These are phyloP conservation scores for Platypus cylindrus DNA, from an alignment of 2,888 invertebrate species.

Conservation along the genomic window DNA sequence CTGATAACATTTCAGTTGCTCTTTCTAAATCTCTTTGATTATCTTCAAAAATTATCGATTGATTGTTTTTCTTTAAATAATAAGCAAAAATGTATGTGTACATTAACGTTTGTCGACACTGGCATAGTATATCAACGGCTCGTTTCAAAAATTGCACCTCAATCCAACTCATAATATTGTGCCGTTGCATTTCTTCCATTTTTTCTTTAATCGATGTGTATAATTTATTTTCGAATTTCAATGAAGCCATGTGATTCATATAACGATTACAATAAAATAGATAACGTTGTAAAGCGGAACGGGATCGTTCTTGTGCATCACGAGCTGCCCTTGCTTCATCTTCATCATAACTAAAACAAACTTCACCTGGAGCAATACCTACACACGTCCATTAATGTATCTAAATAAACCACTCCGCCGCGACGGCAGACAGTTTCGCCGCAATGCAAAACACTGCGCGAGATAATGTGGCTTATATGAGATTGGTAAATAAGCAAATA, in stretches of 20 bases:
- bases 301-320: conserved; percentile 88
- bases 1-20: conserved; percentile 93
- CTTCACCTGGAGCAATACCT: too few relatives aligned
- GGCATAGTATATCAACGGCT: conserved; percentile 92
- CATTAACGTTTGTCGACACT: conserved; percentile 96
- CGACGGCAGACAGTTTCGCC: too few relatives aligned
- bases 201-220: conserved; percentile 93
- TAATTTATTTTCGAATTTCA: conserved; percentile 94
- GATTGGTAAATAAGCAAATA: too few relatives aligned
- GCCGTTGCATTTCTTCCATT: conserved; percentile 99
- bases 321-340: conserved; percentile 92
- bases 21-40: conserved; percentile 97
- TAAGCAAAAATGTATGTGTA: conserved; percentile 99
- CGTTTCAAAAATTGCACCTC: conserved; percentile 98
- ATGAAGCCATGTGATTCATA: conserved; percentile 98
- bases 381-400: too few relatives aligned
- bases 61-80: conserved; percentile 95
- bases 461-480: too few relatives aligned
- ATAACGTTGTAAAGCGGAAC: conserved; percentile 91
- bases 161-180: conserved; percentile 99
- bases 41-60: conserved; percentile 96
- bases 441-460: too few relatives aligned
- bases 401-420: too few relatives aligned
- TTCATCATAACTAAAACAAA: conserved; percentile 67
- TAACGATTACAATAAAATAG: conserved; percentile 98